A percentile compares a stretch with the other conserved stretches of the same genome.
Evolutionary conservation across 2,888 invertebrate genomes (phyloP).

Genomic region (Uropetala carovei): DNA sequence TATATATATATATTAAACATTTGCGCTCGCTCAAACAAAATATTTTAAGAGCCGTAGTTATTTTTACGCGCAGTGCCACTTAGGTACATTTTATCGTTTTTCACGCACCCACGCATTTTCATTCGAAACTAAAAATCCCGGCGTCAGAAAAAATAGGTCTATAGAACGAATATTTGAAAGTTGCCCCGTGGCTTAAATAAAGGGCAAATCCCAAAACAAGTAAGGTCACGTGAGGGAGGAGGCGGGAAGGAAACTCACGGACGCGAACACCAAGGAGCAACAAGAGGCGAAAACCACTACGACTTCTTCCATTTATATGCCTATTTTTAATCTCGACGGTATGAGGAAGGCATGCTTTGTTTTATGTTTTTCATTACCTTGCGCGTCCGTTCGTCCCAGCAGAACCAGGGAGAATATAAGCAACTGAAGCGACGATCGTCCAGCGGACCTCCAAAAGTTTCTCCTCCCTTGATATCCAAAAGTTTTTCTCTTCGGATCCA

Average conservation of each 20-base stretch:
- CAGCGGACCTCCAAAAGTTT: neutral
- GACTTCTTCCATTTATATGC: neutral
- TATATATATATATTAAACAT: no score
- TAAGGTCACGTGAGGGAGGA: neutral
- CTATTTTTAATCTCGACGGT: neutral
- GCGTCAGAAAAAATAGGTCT: neutral
- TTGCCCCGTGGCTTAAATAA: neutral
- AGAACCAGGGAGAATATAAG: neutral
- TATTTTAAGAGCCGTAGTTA: no score
- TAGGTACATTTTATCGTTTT: no score
- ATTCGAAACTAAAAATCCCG: no score
- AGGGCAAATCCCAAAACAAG: neutral
- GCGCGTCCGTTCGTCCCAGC: neutral
- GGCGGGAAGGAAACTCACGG: neutral
- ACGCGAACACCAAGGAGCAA: neutral
- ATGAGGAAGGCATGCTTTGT: neutral
- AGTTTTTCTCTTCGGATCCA: conserved; percentile 45
- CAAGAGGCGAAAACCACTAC: neutral
- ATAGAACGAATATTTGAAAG: neutral
- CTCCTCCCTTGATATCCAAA: conserved; percentile 45
- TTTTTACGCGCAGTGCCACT: no score
- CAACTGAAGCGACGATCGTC: neutral
- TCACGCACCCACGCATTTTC: no score
- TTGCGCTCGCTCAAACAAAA: no score
- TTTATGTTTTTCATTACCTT: conserved; percentile 46